Base-by-base conservation (phyloP, 2,888 invertebrate genomes). In the Drosophila anomelani region DNA sequence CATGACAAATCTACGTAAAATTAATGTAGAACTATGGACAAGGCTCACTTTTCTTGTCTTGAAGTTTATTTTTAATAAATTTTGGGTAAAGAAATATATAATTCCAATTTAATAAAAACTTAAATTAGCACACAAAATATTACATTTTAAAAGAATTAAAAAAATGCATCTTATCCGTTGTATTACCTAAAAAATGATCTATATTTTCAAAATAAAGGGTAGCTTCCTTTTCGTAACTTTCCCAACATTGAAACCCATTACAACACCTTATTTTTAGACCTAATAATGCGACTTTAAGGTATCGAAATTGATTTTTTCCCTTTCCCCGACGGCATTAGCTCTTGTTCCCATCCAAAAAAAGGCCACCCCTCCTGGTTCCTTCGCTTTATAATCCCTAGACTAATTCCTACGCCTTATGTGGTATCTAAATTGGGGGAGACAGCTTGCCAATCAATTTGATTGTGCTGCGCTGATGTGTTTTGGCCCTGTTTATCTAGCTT, bases 401-500 rank as follows among this genome's bases (percentile, higher is more conserved):
- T 78, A 88, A 78, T 86, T 64, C 81, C 63, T 36, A 12, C 44
- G 67, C 66, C 63, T 82, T 68, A 73, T 66, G 60, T 58, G 62
- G 51, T 70, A 78, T 80, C 81, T 80, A 74, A 75, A 83, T 80
- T 61, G 76, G 54, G 60, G 60, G 70, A 34, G 67, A 83, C 88
- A 88, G 84, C 68, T 83, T 83, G 88, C 81, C 88, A 88, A 84
- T 88, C 88, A 88, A 86, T 62, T 78, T 88, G 83, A 84, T 88
- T 88, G 78, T 43, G 77, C 26, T 60, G 29, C 56, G 60, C 72
- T 75, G 56, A 17, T 55, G 49, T 64, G 49, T 64, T 1, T 60
- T 20, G 41, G 43, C 39, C 36, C 63, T 34, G 47, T 54, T 75
- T 74, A 71, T 78, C 59, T 62, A 43, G 41, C 67, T 64, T 77